Evolutionary conservation across 2,113 vertebrate species (phyloP).

Genomic region (Ochotona curzoniae): DNA sequence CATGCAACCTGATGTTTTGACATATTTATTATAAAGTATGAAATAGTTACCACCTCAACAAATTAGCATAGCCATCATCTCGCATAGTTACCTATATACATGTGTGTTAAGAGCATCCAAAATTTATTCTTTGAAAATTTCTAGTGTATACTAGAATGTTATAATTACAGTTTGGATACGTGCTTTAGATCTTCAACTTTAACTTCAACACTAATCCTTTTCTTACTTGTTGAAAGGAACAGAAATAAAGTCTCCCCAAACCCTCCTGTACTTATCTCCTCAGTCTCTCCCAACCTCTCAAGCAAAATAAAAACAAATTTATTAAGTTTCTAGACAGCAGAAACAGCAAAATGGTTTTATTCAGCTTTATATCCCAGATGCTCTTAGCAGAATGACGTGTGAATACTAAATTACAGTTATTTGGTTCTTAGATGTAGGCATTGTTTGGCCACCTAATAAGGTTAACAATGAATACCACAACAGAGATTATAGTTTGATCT

Average conservation of each 20-base stretch:
- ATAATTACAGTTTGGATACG: background rate
- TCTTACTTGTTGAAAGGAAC: background rate
- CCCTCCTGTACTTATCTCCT: background rate
- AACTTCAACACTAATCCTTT: background rate
- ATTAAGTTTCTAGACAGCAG: background rate
- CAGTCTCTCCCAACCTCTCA: background rate
- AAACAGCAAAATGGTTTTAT: background rate
- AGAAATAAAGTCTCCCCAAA: background rate
- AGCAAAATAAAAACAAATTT: background rate
- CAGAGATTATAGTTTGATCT: background rate
- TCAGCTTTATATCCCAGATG: background rate
- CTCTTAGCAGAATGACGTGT: background rate
- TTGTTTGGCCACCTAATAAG: constrained; percentile 25
- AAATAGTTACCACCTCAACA: background rate
- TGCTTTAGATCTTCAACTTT: background rate
- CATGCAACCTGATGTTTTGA: background rate
- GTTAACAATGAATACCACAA: constrained; percentile 14
- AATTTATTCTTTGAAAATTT: background rate
- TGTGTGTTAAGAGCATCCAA: background rate
- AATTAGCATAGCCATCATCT: background rate
- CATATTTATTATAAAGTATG: background rate
- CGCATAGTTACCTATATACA: background rate
- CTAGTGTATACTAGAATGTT: background rate
- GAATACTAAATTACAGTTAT: constrained; percentile 32
- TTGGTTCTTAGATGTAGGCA: constrained; percentile 4